Evolutionary conservation across 1,140 invertebrate genomes (phyloP).

Genomic region (Drosophila punjabiensis): DNA sequence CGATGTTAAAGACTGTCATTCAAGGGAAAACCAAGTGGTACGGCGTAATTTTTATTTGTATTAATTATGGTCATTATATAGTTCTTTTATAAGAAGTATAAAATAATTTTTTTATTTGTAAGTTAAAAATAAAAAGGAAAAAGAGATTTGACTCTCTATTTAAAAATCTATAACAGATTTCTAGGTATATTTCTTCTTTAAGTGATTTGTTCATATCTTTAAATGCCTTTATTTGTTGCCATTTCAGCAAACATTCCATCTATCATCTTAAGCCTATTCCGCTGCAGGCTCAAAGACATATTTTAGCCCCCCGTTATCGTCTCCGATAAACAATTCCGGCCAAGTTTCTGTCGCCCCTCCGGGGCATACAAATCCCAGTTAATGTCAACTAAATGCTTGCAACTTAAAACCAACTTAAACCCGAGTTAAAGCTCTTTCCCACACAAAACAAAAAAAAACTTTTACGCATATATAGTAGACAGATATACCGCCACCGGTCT

Average conservation of each 20-base stretch:
- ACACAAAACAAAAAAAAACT: slow-evolving; percentile 11
- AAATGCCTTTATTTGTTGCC: background rate
- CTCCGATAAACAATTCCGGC: slow-evolving; percentile 40
- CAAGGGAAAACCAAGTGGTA: background rate
- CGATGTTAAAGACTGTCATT: slow-evolving; percentile 5
- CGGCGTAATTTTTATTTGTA: background rate
- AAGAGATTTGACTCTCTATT: too few relatives aligned
- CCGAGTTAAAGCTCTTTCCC: slow-evolving; percentile 60
- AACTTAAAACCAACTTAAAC: slow-evolving; percentile 81
- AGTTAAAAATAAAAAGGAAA: too few relatives aligned
- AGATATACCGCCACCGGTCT: slow-evolving; percentile 10
- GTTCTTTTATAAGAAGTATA: background rate
- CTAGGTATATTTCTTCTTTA: background rate
- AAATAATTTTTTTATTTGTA: too few relatives aligned
- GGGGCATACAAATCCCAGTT: slow-evolving; percentile 66
- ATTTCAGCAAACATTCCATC: slow-evolving; percentile 23
- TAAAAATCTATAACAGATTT: background rate
- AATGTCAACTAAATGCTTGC: slow-evolving; percentile 80
- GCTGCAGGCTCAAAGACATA: slow-evolving; percentile 18
- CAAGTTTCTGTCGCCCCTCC: slow-evolving; percentile 26
- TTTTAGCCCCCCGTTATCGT: slow-evolving; percentile 27
- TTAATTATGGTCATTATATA: background rate
- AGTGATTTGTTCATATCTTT: background rate
- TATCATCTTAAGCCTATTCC: slow-evolving; percentile 32
- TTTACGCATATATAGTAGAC: slow-evolving; percentile 27